Base-by-base conservation (phyloP, 1,140 invertebrate genomes). In the Chrysopa pallens region DNA sequence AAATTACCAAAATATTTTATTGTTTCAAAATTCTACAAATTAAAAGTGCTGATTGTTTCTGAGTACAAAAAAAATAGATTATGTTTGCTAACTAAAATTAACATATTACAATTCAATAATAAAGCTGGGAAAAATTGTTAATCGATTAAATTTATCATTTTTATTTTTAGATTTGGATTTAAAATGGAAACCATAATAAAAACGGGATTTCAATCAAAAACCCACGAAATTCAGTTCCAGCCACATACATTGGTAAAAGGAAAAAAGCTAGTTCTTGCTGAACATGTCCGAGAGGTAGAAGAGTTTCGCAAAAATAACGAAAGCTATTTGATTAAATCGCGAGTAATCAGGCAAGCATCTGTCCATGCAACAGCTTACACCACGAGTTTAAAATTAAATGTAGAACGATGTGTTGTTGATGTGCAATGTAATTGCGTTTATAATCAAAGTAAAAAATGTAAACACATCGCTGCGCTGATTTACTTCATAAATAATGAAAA, bases 381-480 rank as follows among this genome's bases (percentile, higher is more conserved):
- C 17, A 23, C 17, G 17, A 23, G 17, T 36, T 43, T 38, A 27
- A 36, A 31, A 33, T 37, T 46, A 31, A 45, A 33, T 6, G 11
- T n/a, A 28, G 38, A 28, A 33, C 41, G 48, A 35, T 23, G 42
- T 28, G 40, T 48, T 15, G 40, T 29, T n/a, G 29, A n/a, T 41
- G 45, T 23, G 2, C 17, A 14, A 14, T 51, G 48, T 40, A 42
- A 36, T 8, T 44, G 38, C 23, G 45, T 47, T 15, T 23, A 42
- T 23, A 23, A 23, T 23, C 17, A 23, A 36, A 49, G 38, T 38
- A 41, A 29, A 8, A 50, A 43, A 40, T 52, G 45, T 28, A 47
- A 52, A 36, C 44, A 50, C 43, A 33, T 49, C 37, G 42, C 41
- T 23, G 50, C 44, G 12, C 31, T 50, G 9, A 51, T 51, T 42